Base-by-base conservation (phyloP, 2,797 vertebrate genomes). In the Oophaga sylvatica region DNA sequence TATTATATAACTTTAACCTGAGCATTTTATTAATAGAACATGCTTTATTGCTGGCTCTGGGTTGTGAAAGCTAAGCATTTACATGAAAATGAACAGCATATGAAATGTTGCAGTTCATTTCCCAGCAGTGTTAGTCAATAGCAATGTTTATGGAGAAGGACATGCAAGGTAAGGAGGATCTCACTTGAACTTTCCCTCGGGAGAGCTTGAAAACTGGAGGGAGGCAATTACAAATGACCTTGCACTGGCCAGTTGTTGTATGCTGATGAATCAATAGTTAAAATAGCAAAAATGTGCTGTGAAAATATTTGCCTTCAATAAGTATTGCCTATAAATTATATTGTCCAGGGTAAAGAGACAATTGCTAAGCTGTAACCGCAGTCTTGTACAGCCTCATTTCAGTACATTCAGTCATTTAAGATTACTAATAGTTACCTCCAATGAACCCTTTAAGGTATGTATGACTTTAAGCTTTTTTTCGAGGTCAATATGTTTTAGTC, bases 121-220 rank as follows among this genome's bases (percentile, higher is more conserved):
- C 88, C 88, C 88, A 89, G 88, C 84, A 89, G 88, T 89, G 84
- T 89, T 86, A 86, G 88, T 89, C 88, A 86, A 89, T 89, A 89
- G 84, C 84, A 71, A 89, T 89, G 80, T 86, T 86, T 89, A 89
- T 89, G 57, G 84, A 86, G 84, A 89, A 89, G 80, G 84, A 89
- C 88, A 89, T 89, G 84, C 88, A 89, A 89, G 88, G 88, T 89
- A 89, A 89, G 88, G 84, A 86, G 85, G 88, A 89, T 89, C 84
- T 89, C 53, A 86, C 70, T 89, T 86, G 84, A 89, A 88, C 80
- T 71, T 89, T 86, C 88, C 88, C 84, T 73, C n/a, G 88, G 84
- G 88, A 86, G 80, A 79, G 19, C 80, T 86, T 73, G 88, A 86
- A 89, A 89, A 86, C 84, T 89, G 75, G 84, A 89, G 88, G 88